Percentiles rank a stretch among this genome's conserved stretches.
These are phyloP conservation scores for Tonatia bakeri DNA, from an alignment of 2,113 vertebrate species.

Conservation along the genomic window DNA sequence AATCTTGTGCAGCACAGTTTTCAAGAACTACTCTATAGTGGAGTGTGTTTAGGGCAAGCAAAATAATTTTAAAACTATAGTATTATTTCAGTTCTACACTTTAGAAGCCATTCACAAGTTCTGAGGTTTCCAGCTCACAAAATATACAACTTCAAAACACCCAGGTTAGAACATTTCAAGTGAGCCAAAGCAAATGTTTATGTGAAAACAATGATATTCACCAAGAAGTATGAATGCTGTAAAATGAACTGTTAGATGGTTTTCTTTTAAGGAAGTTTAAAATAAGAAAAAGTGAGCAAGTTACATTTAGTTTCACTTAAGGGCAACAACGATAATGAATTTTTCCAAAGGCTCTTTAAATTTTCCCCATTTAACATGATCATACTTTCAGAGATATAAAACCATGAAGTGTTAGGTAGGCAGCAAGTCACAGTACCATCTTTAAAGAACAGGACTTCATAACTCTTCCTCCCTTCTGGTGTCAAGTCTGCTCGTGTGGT, in stretches of 20 bases:
- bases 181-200: background rate
- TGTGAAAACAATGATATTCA: background rate
- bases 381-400: background rate
- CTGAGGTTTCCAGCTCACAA: conserved; percentile 34
- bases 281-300: background rate
- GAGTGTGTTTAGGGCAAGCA: background rate
- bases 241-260: background rate
- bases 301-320: background rate
- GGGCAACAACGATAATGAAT: background rate
- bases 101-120: conserved; percentile 22
- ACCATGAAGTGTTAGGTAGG: background rate
- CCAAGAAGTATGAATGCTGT: background rate
- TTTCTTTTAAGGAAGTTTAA: conserved; percentile 17
- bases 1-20: background rate
- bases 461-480: background rate
- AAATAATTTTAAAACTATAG: background rate
- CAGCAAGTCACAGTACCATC: background rate
- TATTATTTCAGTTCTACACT: background rate
- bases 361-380: background rate
- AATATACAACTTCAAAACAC: background rate
- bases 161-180: background rate
- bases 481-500: no score
- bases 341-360: background rate
- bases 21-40: background rate
- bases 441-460: background rate